Evolutionary conservation across 2,888 invertebrate species (phyloP).

Genomic region (Drosophila mettleri): DNA sequence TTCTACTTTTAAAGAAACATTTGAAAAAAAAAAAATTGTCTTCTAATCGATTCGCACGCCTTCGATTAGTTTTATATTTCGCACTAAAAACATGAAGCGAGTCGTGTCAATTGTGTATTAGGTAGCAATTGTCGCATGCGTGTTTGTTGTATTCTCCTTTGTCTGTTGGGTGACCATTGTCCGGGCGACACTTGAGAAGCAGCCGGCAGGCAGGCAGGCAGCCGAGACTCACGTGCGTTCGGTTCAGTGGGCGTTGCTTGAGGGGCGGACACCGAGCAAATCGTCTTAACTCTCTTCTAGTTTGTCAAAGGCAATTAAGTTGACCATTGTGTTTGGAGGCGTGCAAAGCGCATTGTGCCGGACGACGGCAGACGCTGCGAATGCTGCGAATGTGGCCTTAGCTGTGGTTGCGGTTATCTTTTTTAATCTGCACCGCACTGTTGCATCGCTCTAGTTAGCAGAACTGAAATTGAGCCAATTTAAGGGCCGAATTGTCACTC

Average conservation of each 20-base stretch:
- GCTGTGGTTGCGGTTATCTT: slow-evolving; percentile 18
- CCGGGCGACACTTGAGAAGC: slow-evolving; percentile 44
- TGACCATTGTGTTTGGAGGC: slow-evolving; percentile 49
- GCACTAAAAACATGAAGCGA: slow-evolving; percentile 2
- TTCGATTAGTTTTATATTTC: slow-evolving; percentile 7
- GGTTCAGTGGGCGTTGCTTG: slow-evolving; percentile 53
- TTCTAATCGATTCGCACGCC: slow-evolving; percentile 9
- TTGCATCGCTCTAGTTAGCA: slow-evolving; percentile 59
- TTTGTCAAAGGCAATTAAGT: slow-evolving; percentile 76
- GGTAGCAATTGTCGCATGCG: slow-evolving; percentile 67
- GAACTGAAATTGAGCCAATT: slow-evolving; percentile 64
- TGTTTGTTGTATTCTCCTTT: slow-evolving; percentile 20
- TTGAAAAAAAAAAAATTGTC: not conserved
- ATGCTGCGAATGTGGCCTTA: slow-evolving; percentile 13
- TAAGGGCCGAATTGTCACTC: slow-evolving; percentile 33
- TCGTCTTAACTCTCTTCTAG: slow-evolving; percentile 52
- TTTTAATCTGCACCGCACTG: slow-evolving; percentile 3
- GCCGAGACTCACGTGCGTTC: slow-evolving; percentile 29
- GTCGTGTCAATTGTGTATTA: slow-evolving; percentile 5
- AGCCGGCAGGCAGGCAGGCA: slow-evolving; percentile 11
- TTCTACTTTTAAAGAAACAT: not conserved
- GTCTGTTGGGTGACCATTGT: slow-evolving; percentile 45
- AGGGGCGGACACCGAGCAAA: slow-evolving; percentile 58
- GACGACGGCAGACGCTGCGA: slow-evolving; percentile 20
- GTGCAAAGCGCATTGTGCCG: slow-evolving; percentile 60